phyloP scores from a whole-genome alignment of 2,113 vertebrate genomes.

The Serilophus lunatus region DNA sequence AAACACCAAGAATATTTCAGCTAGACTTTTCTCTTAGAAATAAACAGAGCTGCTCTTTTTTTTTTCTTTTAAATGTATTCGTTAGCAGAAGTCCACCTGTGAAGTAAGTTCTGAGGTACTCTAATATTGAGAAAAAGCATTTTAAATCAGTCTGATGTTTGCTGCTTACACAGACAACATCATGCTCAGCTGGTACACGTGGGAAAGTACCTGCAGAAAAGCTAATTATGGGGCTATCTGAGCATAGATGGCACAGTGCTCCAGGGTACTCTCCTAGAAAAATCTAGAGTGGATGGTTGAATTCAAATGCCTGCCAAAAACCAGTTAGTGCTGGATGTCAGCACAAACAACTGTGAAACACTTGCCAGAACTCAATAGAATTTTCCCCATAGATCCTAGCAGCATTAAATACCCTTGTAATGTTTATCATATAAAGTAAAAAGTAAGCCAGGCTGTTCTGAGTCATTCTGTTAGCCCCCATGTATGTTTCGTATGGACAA shows the following conservation, averaged over 20 bases:
- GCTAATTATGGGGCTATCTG: not conserved
- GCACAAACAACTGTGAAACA: not conserved
- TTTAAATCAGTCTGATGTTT: not conserved
- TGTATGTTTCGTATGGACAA: not conserved
- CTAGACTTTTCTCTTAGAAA: not conserved
- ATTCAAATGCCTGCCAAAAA: not conserved
- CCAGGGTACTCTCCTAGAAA: not conserved
- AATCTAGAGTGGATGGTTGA: not conserved
- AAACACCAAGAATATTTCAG: not conserved
- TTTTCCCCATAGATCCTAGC: not conserved
- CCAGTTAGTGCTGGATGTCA: not conserved
- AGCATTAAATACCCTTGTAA: not conserved
- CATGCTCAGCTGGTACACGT: not conserved
- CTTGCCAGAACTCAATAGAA: not conserved
- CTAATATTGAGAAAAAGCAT: not conserved
- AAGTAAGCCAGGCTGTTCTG: not conserved
- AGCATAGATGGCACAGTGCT: not conserved
- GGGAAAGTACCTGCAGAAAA: not conserved
- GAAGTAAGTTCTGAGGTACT: not conserved
- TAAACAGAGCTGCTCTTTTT: not conserved
- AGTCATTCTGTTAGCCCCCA: not conserved
- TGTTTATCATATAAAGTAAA: not conserved
- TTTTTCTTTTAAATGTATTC: not conserved
- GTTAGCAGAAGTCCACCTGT: not conserved
- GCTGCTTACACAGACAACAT: not conserved